Conservation (phyloP, 1,140 invertebrate species). For the Chrysomallon squamiferum region DNA sequence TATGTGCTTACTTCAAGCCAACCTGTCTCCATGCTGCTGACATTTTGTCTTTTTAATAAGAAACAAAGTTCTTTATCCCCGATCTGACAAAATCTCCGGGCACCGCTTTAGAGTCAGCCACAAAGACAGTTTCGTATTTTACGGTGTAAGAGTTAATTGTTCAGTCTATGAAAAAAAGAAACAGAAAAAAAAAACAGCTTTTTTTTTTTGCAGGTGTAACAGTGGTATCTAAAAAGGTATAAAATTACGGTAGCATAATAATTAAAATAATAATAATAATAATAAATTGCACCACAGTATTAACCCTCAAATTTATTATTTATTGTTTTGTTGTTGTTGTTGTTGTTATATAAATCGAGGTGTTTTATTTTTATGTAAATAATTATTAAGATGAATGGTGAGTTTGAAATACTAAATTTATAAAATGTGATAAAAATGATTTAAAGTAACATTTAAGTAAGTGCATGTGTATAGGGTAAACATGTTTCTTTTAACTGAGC, state of each 20-base stretch:
- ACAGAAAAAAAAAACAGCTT: no score
- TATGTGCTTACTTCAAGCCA: constrained; percentile 14
- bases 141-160: neutral
- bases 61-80: neutral
- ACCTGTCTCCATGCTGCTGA: constrained; percentile 29
- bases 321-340: neutral
- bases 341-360: no score
- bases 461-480: no score
- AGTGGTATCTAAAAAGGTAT: neutral
- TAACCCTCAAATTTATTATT: neutral
- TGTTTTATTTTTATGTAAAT: no score
- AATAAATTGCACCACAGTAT: neutral
- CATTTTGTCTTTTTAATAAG: constrained; percentile 17
- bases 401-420: no score
- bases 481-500: no score
- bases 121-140: neutral
- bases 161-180: no score
- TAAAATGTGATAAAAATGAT: no score
- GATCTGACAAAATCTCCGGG: neutral
- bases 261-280: neutral
- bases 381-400: no score
- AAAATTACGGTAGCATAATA: neutral
- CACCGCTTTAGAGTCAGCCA: neutral
- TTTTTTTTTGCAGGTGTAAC: neutral
- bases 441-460: no score